Evolutionary conservation across 2,888 invertebrate species (phyloP), one percentile per base, ranked within the genome.

Genomic region (Stenurella melanura): DNA sequence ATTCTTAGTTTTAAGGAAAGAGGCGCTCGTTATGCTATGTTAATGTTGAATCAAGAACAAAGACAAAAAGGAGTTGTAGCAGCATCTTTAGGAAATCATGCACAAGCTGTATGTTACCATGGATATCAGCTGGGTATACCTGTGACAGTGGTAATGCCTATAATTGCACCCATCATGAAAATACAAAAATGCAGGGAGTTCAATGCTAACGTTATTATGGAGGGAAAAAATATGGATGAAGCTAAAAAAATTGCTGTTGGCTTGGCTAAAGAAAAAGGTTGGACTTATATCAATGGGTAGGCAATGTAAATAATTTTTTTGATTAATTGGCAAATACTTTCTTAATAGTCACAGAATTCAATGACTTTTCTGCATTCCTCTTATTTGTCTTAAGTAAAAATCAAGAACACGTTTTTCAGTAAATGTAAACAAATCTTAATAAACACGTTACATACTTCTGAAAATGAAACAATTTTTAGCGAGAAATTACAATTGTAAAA

Each of bases 111-210:
- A 57, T 92, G 93, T 76, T 95, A 94, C 87, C 95, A 95, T 86
- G 95, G 95, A 0, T 88, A 90, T 72, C 90, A 91, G 77, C 89
- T 95, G 26, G 90, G 90, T 9, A 91, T 94, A 70, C 91, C 93
- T 0, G 93, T 93, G 15, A 94, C 94, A 0, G 95, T 98, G 6
- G 96, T 98, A n/a, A 98, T 98, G 98, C 98, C 98, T 0, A 93
- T 94, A 57, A 94, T 96, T 0, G 98, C 98, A 0, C 98, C 98
- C 0, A 95, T 98, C 75, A 98, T 98, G 97, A 98, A 98, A 90
- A 95, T 98, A 67, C 94, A 96, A 86, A 94, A 95, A 79, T 98
- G 98, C 87, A 93, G 93, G 72, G 94, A 94, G 70, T 96, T 93
- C 87, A 95, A 96, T 7, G 98, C 98, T 0, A 93, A 93, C 66